Conservation (phyloP, 2,797 vertebrate genomes). For the Mallotus villosus region DNA sequence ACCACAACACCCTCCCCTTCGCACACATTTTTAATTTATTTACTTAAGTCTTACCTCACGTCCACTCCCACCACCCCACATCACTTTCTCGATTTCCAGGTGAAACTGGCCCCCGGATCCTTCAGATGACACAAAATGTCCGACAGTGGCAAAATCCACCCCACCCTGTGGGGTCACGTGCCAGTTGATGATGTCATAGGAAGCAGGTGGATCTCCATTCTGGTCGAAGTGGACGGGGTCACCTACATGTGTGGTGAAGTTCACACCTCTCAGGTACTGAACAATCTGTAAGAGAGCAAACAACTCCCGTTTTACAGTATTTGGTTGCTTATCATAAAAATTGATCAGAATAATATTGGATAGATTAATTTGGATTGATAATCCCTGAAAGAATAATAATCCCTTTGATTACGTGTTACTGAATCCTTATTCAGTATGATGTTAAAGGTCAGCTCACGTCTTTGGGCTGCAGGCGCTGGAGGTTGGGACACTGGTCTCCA, state of each 20-base stretch:
- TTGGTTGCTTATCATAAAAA: not conserved
- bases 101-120: constrained; percentile 47
- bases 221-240: constrained; percentile 57
- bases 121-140: constrained; percentile 51
- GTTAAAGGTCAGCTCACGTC: constrained; percentile 34
- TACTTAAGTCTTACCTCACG: constrained; percentile 30
- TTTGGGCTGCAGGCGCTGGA: constrained; percentile 41
- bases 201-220: constrained; percentile 50
- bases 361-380: not conserved
- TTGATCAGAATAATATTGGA: not conserved
- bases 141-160: constrained; percentile 50
- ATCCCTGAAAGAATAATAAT: not conserved
- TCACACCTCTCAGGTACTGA: constrained; percentile 50
- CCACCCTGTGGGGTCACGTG: constrained; percentile 38
- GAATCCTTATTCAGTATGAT: not conserved
- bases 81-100: constrained; percentile 44
- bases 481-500: constrained; percentile 43
- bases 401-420: not conserved
- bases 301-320: not conserved
- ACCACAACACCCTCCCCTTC: not conserved
- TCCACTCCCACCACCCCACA: constrained; percentile 46
- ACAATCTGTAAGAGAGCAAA: constrained; percentile 31
- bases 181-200: constrained; percentile 65
- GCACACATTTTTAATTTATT: not conserved
- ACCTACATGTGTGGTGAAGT: constrained; percentile 58